Percentiles rank a stretch among this genome's conserved stretches.
Conservation (phyloP, 2,888 invertebrate genomes). For the Synanthedon vespiformis region DNA sequence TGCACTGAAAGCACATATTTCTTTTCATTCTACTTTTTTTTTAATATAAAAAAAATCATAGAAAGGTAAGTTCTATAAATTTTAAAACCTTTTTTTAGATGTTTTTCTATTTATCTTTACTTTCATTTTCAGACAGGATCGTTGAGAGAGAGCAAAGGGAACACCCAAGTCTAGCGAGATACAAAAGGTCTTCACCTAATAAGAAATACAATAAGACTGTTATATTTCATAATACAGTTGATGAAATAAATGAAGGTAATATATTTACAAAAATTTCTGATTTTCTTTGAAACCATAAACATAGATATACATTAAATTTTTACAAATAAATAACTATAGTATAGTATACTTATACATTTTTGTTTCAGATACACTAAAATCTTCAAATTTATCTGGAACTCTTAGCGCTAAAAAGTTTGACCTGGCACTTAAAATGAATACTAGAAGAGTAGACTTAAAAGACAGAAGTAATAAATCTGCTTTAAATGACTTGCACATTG, state of each 20-base stretch:
- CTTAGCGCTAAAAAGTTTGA: conserved; percentile 32
- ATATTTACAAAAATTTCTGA: background rate
- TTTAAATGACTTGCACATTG: conserved; percentile 32
- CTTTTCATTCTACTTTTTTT: background rate
- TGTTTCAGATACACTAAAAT: conserved; percentile 42
- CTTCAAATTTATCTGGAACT: conserved; percentile 35
- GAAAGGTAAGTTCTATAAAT: too few relatives aligned
- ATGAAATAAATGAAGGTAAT: conserved; percentile 50
- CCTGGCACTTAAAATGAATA: conserved; percentile 11
- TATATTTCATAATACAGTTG: conserved; percentile 34
- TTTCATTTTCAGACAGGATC: too few relatives aligned
- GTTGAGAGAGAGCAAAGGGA: background rate
- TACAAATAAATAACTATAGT: background rate
- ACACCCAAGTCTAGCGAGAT: conserved; percentile 7
- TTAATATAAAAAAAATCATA: too few relatives aligned
- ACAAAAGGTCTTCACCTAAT: conserved; percentile 32
- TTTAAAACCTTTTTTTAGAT: too few relatives aligned
- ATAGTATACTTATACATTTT: background rate
- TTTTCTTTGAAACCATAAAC: too few relatives aligned
- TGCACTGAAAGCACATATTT: conserved; percentile 26
- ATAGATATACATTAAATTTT: too few relatives aligned
- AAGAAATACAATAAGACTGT: conserved; percentile 35
- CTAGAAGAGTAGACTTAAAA: conserved; percentile 21
- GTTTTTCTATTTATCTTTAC: too few relatives aligned
- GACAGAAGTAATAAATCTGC: conserved; percentile 20